phyloP scores from a whole-genome alignment of 2,797 vertebrate genomes.

The Pseudopleuronectes americanus region DNA sequence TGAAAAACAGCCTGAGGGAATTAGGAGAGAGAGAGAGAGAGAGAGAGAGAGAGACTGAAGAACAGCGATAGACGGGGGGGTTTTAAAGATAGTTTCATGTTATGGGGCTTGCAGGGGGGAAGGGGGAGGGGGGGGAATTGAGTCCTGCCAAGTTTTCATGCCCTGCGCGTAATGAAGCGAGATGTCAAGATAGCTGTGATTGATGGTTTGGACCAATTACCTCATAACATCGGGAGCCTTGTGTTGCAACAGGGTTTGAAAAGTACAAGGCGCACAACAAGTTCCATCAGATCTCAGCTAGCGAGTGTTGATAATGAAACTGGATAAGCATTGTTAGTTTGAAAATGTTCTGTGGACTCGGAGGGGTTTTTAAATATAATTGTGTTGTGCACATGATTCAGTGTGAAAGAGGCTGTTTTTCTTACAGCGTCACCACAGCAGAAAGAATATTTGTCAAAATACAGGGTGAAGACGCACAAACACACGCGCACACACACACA shows the following conservation, averaged over 20 bases:
- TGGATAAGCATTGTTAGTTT: background rate
- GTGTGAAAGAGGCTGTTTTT: slow-evolving; percentile 10
- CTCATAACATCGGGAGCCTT: slow-evolving; percentile 20
- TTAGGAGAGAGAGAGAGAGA: background rate
- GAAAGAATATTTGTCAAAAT: slow-evolving; percentile 27
- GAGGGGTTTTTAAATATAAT: background rate
- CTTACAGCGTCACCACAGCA: background rate
- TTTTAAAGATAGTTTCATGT: slow-evolving; percentile 20
- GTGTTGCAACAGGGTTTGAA: slow-evolving; percentile 14
- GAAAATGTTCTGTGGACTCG: background rate
- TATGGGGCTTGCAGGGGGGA: background rate
- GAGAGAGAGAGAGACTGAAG: slow-evolving; percentile 8
- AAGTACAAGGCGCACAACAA: background rate
- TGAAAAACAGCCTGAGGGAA: slow-evolving; percentile 58
- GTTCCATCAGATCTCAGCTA: slow-evolving; percentile 23
- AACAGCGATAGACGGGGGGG: too few relatives aligned
- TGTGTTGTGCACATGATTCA: background rate
- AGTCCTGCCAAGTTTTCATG: slow-evolving; percentile 43
- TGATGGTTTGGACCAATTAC: slow-evolving; percentile 15
- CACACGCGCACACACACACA: too few relatives aligned
- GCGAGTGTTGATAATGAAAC: background rate
- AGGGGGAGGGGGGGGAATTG: background rate
- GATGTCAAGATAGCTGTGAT: slow-evolving; percentile 31
- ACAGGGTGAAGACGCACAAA: slow-evolving; percentile 6
- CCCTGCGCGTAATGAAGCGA: slow-evolving; percentile 48